These are phyloP conservation scores for Lacerta bilineata DNA, from an alignment of 2,797 vertebrate species.

Conservation along the genomic window DNA sequence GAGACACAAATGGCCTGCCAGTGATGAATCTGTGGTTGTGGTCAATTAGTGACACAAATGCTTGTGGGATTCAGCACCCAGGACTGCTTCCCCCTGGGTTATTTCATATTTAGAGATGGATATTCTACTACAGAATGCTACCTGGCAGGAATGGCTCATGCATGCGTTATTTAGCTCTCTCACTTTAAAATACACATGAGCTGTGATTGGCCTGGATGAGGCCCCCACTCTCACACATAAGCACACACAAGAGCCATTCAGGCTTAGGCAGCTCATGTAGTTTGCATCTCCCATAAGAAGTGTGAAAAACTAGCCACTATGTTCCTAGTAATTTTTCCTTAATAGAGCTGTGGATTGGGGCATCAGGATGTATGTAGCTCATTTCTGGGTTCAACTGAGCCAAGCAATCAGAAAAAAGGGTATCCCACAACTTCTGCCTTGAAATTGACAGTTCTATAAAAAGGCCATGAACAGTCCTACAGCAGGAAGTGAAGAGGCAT, in stretches of 20 bases:
- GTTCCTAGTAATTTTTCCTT: neutral
- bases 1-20: too few species aligned
- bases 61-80: too few species aligned
- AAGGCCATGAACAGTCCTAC: conserved; percentile 70
- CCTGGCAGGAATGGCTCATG: neutral
- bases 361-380: conserved; percentile 18
- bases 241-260: neutral
- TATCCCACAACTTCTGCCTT: conserved; percentile 71
- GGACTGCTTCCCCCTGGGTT: neutral
- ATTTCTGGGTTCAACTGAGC: conserved; percentile 54
- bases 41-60: neutral
- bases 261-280: neutral
- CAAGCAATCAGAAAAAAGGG: conserved; percentile 50
- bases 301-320: neutral
- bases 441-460: conserved; percentile 76
- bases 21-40: neutral
- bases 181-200: neutral
- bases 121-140: neutral
- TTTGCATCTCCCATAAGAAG: neutral
- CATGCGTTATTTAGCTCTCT: neutral
- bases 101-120: neutral
- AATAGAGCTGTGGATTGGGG: neutral
- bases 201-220: neutral
- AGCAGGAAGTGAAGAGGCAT: conserved; percentile 69
- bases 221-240: neutral